Evolutionary conservation across 2,888 invertebrate species (phyloP).

Genomic region (Cosmorhoe ocellata): DNA sequence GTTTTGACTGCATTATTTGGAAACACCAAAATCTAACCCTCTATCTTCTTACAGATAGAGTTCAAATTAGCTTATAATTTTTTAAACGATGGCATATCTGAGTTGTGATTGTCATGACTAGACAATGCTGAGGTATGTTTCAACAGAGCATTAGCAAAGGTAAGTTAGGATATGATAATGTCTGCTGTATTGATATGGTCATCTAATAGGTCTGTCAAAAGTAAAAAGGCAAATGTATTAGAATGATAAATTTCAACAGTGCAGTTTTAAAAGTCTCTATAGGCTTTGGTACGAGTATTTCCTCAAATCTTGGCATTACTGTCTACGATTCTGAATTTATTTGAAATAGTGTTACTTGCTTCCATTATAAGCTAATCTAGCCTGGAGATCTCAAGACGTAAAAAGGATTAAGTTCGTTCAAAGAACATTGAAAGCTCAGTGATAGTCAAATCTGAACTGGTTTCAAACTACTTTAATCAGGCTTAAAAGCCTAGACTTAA

Average conservation of each 20-base stretch:
- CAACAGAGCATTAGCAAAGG: slow-evolving; percentile 61
- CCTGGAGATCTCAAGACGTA: slow-evolving; percentile 31
- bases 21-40: slow-evolving; percentile 27
- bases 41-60: slow-evolving; percentile 30
- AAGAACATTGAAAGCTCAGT: slow-evolving; percentile 46
- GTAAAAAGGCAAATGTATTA: no score
- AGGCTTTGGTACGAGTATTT: no score
- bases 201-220: no score
- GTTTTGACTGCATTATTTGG: slow-evolving; percentile 48
- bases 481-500: slow-evolving; percentile 62
- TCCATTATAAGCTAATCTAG: slow-evolving; percentile 4
- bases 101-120: slow-evolving; percentile 46
- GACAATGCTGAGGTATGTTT: slow-evolving; percentile 61
- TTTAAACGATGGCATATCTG: slow-evolving; percentile 21
- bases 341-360: neutral
- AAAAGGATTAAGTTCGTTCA: slow-evolving; percentile 48
- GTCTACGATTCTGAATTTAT: neutral
- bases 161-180: slow-evolving; percentile 59
- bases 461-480: slow-evolving; percentile 57
- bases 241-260: no score
- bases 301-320: no score
- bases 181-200: slow-evolving; percentile 39
- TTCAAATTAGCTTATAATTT: slow-evolving; percentile 30
- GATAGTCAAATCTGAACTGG: slow-evolving; percentile 56
- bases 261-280: no score